Base-by-base conservation (phyloP, 2,888 invertebrate species). In the Trachelus stipa region DNA sequence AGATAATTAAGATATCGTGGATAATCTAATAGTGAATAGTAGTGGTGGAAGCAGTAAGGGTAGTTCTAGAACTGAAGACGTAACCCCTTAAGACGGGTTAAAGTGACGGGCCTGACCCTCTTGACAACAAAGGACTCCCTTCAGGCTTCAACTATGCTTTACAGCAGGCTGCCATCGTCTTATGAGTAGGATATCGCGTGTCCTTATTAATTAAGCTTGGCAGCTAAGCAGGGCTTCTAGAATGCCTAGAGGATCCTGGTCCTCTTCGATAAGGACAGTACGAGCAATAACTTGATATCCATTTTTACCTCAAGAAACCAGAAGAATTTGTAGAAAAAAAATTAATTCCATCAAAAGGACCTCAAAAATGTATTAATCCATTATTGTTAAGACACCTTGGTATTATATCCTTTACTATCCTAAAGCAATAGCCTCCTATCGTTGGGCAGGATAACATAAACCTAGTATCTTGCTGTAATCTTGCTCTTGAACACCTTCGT, bases 161-260 rank as follows among this genome's bases (percentile, higher is more conserved):
- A 85, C 84, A 33, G 56, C 76, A 76, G 83, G 77, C 80, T 83
- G 82, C 82, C 87, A 79, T 82, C 87, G 85, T 89, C 90, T 89
- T 89, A 84, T 85, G 84, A 87, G 71, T 85, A 82, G 89, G 89
- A 90, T 90, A 91, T 91, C 91, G 91, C 90, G 90, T 91, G 91
- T 91, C 91, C 91, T 91, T 91, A 91, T 91, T 91, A 91, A 91
- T 91, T 91, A 91, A 91, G 90, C 90, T 86, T 86, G 83, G 84
- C 88, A 86, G 87, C 87, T 88, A 87, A 89, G 89, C 89, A 86
- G 71, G 88, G 88, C 87, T 84, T 81, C 86, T 87, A 87, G 90
- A 90, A 89, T 91, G 88, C 90, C 88, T 88, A 89, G 89, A 90
- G 89, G 90, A 90, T 90, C 90, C 87, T 83, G 83, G 83, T 83